Base-by-base conservation (phyloP, 2,888 invertebrate genomes). In the Eupithecia abbreviata region DNA sequence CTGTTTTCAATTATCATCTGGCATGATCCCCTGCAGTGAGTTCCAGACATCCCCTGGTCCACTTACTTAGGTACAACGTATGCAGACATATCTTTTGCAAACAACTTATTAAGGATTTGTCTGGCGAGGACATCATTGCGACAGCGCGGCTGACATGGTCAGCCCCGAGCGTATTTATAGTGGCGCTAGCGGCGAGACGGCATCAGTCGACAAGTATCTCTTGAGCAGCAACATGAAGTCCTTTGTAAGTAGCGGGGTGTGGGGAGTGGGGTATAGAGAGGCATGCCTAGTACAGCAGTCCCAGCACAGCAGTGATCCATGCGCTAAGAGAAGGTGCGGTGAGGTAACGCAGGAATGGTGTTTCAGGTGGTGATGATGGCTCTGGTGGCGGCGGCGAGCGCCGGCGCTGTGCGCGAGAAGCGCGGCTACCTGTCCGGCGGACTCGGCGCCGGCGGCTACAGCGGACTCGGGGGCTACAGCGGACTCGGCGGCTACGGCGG, bases 401-500 rank as follows among this genome's bases (percentile, higher is more conserved):
- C 84, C 47, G 77, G 82, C 67, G 83, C 81, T 41, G 75, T 77
- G 70, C 83, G 82, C 58, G 82, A 81, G 71, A 83, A 84, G 77
- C 82, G 81, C 75, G 81, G 84, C 78, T 74, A 73, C 77, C 78
- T 80, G 71, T 71, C 75, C 72, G 75, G 75, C 55, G 76, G 76
- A 42, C 72, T 71, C 75, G 74, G 77, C 73, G 80, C 80, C 45
- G 75, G 77, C 71, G 71, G 77, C 73, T 75, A 74, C 70, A 76
- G 77, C 55, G 79, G 69, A 43, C 47, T 71, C 69, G 65, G 76
- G 30, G 73, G 75, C 43, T 62, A 68, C 77, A 66, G 74, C 51
- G 75, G 75, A 13, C 67, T 69, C 47, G 67, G 77, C 47, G 66
- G 70, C 70, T 30, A 71, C 72, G 47, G 71, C 65, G 76, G 76